Evolutionary conservation across 1,140 invertebrate genomes (phyloP).

Genomic region (Tetragnatha versicolor): DNA sequence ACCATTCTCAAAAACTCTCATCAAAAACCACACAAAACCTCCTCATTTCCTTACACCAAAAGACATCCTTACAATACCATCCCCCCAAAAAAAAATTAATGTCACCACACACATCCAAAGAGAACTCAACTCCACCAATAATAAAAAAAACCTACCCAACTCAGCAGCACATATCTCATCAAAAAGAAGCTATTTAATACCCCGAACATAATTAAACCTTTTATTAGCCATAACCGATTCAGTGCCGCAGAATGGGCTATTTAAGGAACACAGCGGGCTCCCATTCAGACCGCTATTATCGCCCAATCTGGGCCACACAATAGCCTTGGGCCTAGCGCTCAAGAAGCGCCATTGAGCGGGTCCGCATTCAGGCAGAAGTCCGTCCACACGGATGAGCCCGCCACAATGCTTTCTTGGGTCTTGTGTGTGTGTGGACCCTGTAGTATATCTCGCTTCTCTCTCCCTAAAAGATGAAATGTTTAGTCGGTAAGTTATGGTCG

Average conservation of each 20-base stretch:
- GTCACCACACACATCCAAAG: no score
- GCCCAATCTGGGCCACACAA: slow-evolving; percentile 37
- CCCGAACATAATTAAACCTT: slow-evolving; percentile 49
- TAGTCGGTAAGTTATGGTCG: slow-evolving; percentile 41
- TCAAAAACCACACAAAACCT: no score
- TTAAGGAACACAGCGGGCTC: slow-evolving; percentile 37
- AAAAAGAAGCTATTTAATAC: slow-evolving; percentile 50
- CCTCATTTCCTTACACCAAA: no score
- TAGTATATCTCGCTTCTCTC: not conserved
- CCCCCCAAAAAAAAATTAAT: not conserved
- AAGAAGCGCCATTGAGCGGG: slow-evolving; percentile 30
- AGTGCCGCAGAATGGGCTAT: slow-evolving; percentile 29
- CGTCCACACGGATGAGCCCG: slow-evolving; percentile 25
- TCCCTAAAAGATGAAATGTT: slow-evolving; percentile 52
- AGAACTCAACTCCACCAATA: no score
- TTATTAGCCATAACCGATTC: slow-evolving; percentile 49
- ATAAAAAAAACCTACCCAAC: no score
- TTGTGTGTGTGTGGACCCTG: not conserved
- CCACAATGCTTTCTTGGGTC: slow-evolving; percentile 44
- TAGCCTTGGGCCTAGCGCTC: slow-evolving; percentile 3
- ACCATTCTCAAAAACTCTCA: no score
- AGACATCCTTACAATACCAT: not conserved
- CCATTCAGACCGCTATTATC: slow-evolving; percentile 39
- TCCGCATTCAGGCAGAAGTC: slow-evolving; percentile 32
- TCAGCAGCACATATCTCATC: slow-evolving; percentile 22